Conservation (phyloP, 2,113 vertebrate genomes). For the Xenopus laevis region DNA sequence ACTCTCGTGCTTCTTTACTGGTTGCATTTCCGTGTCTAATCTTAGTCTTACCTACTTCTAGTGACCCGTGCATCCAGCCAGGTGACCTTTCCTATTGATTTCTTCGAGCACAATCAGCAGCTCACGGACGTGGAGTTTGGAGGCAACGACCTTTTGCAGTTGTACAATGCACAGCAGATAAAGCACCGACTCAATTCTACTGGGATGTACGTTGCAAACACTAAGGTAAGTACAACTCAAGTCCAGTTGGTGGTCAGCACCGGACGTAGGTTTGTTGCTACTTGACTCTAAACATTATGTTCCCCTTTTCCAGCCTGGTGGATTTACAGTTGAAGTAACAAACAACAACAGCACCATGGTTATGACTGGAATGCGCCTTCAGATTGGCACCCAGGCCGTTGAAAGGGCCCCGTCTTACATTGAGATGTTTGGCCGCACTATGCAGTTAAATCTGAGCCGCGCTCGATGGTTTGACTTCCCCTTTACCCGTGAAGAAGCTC, state of each 20-base stretch:
- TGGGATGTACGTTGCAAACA: slow-evolving; percentile 98
- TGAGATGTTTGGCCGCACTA: slow-evolving; percentile 94
- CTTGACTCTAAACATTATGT: not conserved
- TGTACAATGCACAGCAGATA: slow-evolving; percentile 97
- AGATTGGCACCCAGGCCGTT: slow-evolving; percentile 91
- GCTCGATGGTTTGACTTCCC: slow-evolving; percentile 97
- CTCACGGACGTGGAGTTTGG: slow-evolving; percentile 96
- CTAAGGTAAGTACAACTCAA: slow-evolving; percentile 86
- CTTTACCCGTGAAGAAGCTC: slow-evolving; percentile 92
- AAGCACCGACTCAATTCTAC: slow-evolving; percentile 97
- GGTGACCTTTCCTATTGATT: slow-evolving; percentile 98
- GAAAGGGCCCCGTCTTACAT: slow-evolving; percentile 90
- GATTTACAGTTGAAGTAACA: slow-evolving; percentile 89
- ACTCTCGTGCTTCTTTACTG: too few species aligned
- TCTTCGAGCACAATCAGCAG: slow-evolving; percentile 98
- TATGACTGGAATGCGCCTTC: slow-evolving; percentile 96
- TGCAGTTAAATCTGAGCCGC: slow-evolving; percentile 95
- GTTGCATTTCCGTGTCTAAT: too few species aligned
- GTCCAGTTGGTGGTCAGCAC: too few species aligned
- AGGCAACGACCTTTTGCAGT: slow-evolving; percentile 93
- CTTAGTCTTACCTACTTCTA: slow-evolving; percentile 46
- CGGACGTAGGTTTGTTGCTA: too few species aligned
- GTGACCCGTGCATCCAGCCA: slow-evolving; percentile 91
- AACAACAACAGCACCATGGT: slow-evolving; percentile 98
- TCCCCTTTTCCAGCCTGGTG: slow-evolving; percentile 75